Percentiles rank a stretch among this genome's conserved stretches.
These are phyloP conservation scores for Patella pellucida DNA, from an alignment of 2,888 invertebrate genomes.

Conservation along the genomic window DNA sequence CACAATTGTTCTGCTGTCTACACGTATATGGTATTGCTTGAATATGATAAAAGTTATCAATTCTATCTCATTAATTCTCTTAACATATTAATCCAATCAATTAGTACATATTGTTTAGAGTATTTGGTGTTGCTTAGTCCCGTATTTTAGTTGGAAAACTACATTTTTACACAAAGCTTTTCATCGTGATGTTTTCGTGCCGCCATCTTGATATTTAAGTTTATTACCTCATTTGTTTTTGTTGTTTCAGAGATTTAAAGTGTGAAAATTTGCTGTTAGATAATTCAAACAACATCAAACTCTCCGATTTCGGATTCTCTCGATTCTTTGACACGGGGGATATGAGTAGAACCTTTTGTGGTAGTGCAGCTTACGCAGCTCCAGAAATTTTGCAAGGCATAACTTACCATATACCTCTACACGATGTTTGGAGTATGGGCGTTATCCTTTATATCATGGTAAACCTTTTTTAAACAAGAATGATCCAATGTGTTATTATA, in stretches of 20 bases:
- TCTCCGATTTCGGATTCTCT: constrained; percentile 92
- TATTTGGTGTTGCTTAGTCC: too few species aligned
- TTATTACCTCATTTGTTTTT: neutral
- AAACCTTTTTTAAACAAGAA: constrained; percentile 21
- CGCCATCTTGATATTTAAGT: too few species aligned
- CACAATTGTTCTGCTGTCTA: too few species aligned
- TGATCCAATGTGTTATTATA: too few species aligned
- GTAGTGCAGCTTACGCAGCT: constrained; percentile 87
- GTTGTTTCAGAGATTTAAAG: constrained; percentile 80
- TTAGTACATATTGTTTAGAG: too few species aligned
- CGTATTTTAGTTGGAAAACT: too few species aligned
- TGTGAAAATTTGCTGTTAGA: constrained; percentile 82
- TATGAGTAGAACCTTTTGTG: constrained; percentile 69
- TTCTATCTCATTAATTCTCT: too few species aligned
- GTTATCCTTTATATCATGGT: constrained; percentile 83
- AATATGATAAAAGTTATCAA: too few species aligned
- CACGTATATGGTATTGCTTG: too few species aligned
- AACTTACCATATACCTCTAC: constrained; percentile 69
- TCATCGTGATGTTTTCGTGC: too few species aligned
- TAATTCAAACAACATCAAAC: constrained; percentile 80
- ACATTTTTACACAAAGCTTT: too few species aligned
- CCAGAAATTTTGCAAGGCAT: constrained; percentile 87
- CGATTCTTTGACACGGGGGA: constrained; percentile 60
- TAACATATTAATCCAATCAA: too few species aligned
- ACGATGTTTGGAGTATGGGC: constrained; percentile 86